Base-by-base conservation (phyloP, 2,113 vertebrate genomes). In the Paramormyrops kingsleyae region DNA sequence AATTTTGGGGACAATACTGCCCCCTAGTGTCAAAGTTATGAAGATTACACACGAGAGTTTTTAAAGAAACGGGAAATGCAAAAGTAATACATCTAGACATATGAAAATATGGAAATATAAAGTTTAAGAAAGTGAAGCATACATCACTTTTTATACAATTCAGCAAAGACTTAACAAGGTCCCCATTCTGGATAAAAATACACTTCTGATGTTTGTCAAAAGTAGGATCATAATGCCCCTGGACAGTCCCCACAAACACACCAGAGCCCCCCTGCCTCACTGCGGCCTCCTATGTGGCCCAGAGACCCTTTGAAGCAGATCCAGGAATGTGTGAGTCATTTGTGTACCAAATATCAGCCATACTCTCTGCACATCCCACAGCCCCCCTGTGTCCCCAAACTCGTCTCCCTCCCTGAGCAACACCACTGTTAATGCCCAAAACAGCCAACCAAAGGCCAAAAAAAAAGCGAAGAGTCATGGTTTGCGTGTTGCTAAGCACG, bases 1-100 rank as follows among this genome's bases (percentile, higher is more conserved):
- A 59, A 56, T 84, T 84, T 84, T 31, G 42, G 42, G 84, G 17
- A 24, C 74, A 27, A 59, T 19, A 84, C 88, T 89, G 88, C 88
- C 88, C 27, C 31, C 89, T 90, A 21, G 83, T 86, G 83, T 27
- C 42, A 59, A 7, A 46, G 19, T 21, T 39, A 7, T n/a, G 5
- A 21, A 9, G 46, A 27, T 13, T 47, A 31, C 83, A 35, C 44
- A 87, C 4, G 1, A 62, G 53, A 56, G 53, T 21, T 59, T 19
- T 39, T 42, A 19, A 39, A 80, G 35, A 80, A 80, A 80, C 15
- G 13, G 17, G 17, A 42, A 42, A 27, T 19, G 4, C 12, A 42
- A 42, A 80, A 80, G 35, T 80, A 80, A 80, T 42, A 77, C 27
- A 42, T 42, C 42, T 3, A 42, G 15, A 80, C 74, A 17, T 35